Conservation (phyloP, 2,888 invertebrate genomes). For the Uropetala carovei region DNA sequence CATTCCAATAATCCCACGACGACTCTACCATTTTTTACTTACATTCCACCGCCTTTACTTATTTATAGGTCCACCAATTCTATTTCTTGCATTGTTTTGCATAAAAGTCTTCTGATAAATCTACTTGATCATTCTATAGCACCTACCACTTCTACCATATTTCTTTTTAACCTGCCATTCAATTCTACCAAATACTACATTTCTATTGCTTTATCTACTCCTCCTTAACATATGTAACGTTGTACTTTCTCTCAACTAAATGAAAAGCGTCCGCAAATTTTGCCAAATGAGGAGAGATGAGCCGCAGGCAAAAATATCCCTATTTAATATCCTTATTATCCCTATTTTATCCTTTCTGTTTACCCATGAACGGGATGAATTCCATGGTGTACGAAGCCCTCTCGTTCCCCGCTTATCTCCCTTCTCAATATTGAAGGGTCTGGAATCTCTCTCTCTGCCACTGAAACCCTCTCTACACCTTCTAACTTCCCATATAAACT, state of each 20-base stretch:
- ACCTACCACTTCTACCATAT: too few species aligned
- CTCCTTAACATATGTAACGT: too few species aligned
- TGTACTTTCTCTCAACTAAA: neutral
- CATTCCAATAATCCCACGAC: too few species aligned
- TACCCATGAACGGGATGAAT: neutral
- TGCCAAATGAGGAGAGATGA: neutral
- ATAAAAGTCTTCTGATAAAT: too few species aligned
- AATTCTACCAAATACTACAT: too few species aligned
- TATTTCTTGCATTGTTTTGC: too few species aligned
- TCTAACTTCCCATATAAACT: conserved; percentile 11
- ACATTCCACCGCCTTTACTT: too few species aligned
- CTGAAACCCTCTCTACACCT: neutral
- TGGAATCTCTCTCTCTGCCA: neutral
- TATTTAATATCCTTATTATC: neutral
- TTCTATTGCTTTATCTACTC: too few species aligned
- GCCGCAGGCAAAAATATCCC: neutral
- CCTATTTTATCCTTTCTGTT: neutral
- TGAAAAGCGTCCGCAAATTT: neutral
- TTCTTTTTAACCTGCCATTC: too few species aligned
- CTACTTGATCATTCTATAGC: too few species aligned
- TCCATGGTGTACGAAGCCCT: neutral
- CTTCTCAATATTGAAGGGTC: neutral
- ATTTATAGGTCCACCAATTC: too few species aligned
- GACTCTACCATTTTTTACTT: too few species aligned
- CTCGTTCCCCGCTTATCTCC: neutral